Conservation (phyloP, 2,113 vertebrate species). For the Arvicanthis niloticus region DNA sequence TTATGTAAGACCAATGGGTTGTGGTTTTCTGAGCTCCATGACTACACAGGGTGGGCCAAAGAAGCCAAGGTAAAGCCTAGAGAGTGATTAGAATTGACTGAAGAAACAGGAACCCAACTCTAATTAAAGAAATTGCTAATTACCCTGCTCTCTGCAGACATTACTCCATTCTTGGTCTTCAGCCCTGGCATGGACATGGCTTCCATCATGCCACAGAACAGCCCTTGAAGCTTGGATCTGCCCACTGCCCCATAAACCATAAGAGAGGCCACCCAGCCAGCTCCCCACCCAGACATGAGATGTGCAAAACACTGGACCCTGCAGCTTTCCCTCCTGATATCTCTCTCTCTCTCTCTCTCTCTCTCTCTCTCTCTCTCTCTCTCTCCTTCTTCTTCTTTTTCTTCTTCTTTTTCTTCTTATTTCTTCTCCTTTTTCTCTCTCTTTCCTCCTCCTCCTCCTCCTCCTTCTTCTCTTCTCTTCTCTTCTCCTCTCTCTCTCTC, state of each 20-base stretch:
- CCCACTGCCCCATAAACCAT: not conserved
- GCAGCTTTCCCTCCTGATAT: not conserved
- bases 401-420: too few species aligned
- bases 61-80: slow-evolving; percentile 39
- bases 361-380: too few species aligned
- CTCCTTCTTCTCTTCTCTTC: too few species aligned
- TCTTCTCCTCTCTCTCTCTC: too few species aligned
- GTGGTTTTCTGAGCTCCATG: slow-evolving; percentile 53
- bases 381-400: too few species aligned
- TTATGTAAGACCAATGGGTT: not conserved
- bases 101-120: slow-evolving; percentile 64
- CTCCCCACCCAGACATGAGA: not conserved
- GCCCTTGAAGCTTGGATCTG: not conserved
- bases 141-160: slow-evolving; percentile 63
- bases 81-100: slow-evolving; percentile 60
- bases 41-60: not conserved
- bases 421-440: too few species aligned
- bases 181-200: slow-evolving; percentile 56
- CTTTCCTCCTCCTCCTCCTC: too few species aligned
- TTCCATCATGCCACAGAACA: slow-evolving; percentile 44
- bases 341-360: too few species aligned
- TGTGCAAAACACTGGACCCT: not conserved
- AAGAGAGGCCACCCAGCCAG: not conserved
- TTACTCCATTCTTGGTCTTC: slow-evolving; percentile 68
- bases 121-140: slow-evolving; percentile 73